Evolutionary conservation across 2,888 invertebrate genomes (phyloP).

Genomic region (Pterostichus madidus): DNA sequence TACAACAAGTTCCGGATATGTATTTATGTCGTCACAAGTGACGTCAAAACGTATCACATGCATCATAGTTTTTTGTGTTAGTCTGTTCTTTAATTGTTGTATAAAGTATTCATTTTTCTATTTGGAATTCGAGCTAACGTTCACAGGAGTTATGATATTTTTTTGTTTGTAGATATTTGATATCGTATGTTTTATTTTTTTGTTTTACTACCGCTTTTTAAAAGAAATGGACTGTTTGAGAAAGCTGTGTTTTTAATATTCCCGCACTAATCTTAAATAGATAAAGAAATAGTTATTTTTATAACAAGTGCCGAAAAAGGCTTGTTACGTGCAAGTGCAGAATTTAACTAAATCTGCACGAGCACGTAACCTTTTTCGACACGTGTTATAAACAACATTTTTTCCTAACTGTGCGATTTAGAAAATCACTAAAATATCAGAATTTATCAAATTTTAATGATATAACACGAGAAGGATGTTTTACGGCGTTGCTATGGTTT

Average conservation of each 20-base stretch:
- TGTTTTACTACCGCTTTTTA: conserved; percentile 16
- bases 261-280: not conserved
- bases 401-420: no score
- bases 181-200: conserved; percentile 38
- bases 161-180: conserved; percentile 40
- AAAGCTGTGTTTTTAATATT: conserved; percentile 17
- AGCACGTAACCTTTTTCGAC: no score
- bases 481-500: no score
- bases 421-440: no score
- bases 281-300: no score
- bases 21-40: conserved; percentile 34
- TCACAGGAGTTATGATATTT: not conserved
- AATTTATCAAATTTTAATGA: no score
- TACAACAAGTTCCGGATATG: conserved; percentile 48
- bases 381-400: no score
- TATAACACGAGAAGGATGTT: no score
- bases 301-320: no score
- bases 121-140: conserved; percentile 31
- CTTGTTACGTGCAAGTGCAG: no score
- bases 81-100: conserved; percentile 6
- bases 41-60: conserved; percentile 24
- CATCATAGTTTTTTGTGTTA: conserved; percentile 12
- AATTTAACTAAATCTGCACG: no score
- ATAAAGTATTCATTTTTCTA: conserved; percentile 28
- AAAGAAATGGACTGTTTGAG: conserved; percentile 27